phyloP scores from a whole-genome alignment of 1,140 invertebrate genomes.

The Neodiprion lecontei region DNA sequence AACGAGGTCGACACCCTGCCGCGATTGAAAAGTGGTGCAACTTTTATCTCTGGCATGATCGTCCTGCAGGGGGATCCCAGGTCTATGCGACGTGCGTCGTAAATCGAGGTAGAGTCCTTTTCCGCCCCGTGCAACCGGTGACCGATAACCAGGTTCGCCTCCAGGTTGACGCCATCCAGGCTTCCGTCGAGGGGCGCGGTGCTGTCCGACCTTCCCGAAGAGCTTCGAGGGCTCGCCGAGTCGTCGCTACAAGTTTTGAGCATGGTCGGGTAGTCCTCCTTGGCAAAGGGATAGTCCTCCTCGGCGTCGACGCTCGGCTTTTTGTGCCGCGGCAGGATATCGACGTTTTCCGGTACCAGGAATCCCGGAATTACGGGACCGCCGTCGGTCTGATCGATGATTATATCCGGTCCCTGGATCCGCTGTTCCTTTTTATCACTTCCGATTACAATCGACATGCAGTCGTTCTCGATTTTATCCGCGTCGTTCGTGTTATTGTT shows the following conservation, averaged over 20 bases:
- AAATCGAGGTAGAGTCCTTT: slow-evolving; percentile 43
- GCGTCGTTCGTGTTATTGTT: slow-evolving; percentile 30
- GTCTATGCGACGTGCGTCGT: slow-evolving; percentile 51
- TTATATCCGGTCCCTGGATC: slow-evolving; percentile 35
- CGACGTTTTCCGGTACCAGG: slow-evolving; percentile 26
- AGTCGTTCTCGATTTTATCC: slow-evolving; percentile 50
- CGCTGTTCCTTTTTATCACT: slow-evolving; percentile 19
- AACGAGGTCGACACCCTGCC: slow-evolving; percentile 47
- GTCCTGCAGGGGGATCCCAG: slow-evolving; percentile 51
- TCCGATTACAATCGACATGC: slow-evolving; percentile 45
- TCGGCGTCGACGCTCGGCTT: slow-evolving; percentile 51
- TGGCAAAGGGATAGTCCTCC: slow-evolving; percentile 59
- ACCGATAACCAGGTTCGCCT: not conserved
- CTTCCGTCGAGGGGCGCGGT: slow-evolving; percentile 53
- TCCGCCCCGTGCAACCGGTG: slow-evolving; percentile 9
- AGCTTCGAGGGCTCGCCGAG: slow-evolving; percentile 57
- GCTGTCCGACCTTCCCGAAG: slow-evolving; percentile 56
- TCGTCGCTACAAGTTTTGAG: slow-evolving; percentile 58
- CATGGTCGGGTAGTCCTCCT: slow-evolving; percentile 60
- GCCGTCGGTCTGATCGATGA: slow-evolving; percentile 31
- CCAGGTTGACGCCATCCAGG: slow-evolving; percentile 34
- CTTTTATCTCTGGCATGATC: slow-evolving; percentile 43
- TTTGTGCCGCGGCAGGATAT: not conserved
- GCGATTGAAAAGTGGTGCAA: slow-evolving; percentile 37
- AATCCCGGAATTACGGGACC: slow-evolving; percentile 17